Conservation (phyloP, 2,113 vertebrate genomes). For the Circaetus gallicus region DNA sequence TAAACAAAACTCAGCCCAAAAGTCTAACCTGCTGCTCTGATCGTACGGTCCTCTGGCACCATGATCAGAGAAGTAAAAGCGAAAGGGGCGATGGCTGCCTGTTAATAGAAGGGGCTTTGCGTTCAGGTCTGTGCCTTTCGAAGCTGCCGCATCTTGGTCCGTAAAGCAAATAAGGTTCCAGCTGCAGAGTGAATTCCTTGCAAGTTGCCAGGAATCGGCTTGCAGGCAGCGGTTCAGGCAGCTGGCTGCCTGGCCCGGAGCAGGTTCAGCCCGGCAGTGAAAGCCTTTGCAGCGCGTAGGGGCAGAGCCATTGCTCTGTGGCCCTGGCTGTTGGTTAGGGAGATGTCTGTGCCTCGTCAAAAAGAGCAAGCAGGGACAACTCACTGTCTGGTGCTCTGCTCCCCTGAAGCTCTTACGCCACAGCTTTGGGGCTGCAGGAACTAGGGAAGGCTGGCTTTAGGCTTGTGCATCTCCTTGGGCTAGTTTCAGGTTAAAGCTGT, state of each 20-base stretch:
- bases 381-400: not conserved
- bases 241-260: not conserved
- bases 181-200: not conserved
- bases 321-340: not conserved
- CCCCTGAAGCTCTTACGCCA: fast-evolving
- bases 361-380: not conserved
- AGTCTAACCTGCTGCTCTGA: not conserved
- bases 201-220: not conserved
- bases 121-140: not conserved
- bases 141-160: not conserved
- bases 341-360: not conserved
- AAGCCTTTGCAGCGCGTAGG: not conserved
- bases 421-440: not conserved
- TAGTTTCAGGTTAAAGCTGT: not conserved
- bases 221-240: not conserved
- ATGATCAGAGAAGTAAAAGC: not conserved
- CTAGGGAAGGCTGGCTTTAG: not conserved
- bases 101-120: not conserved
- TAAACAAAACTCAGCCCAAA: not conserved
- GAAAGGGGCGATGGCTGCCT: not conserved
- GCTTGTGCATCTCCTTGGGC: not conserved
- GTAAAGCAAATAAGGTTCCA: not conserved
- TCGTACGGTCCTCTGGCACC: not conserved
- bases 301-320: not conserved
- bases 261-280: not conserved